Conservation (phyloP, 2,113 vertebrate species). For the rabbit (Oryctolagus cuniculus) region mOryCun1.1 NC_091436.1:25367501-25368000, state of each 20-base stretch:
- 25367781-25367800: conserved; percentile 15
- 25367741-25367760: neutral
- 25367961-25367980: conserved; percentile 5
- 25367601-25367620: conserved; percentile 35
- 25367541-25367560: neutral
- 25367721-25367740: conserved; percentile 52
- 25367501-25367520: conserved; percentile 69
- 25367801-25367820: conserved; percentile 21
- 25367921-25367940: neutral
- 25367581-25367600: conserved; percentile 47
- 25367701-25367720: conserved; percentile 69
- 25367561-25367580: conserved; percentile 68
- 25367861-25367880: conserved; percentile 39
- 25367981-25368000: neutral
- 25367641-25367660: conserved; percentile 72
- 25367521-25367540: conserved; percentile 72
- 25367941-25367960: conserved; percentile 11
- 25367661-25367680: neutral
- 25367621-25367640: conserved; percentile 71
- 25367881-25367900: conserved; percentile 27
- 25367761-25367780: conserved; percentile 13
- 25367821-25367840: neutral
- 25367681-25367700: conserved; percentile 72
- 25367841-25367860: conserved; percentile 47
- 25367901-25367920: neutral